A percentile compares a stretch with the other conserved stretches of the same genome.
phyloP scores from a whole-genome alignment of 2,888 invertebrate genomes.

The Scelioninae gen. 1 region DNA sequence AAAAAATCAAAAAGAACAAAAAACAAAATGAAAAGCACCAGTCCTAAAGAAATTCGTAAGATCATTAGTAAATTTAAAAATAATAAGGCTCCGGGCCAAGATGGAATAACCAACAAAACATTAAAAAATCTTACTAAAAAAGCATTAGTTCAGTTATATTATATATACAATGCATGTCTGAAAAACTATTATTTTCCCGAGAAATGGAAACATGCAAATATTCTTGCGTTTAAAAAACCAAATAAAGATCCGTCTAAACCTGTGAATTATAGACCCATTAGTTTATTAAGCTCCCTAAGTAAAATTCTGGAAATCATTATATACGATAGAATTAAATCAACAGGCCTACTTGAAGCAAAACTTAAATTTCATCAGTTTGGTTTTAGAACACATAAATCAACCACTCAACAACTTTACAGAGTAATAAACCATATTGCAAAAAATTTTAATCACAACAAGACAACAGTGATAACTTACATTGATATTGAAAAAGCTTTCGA shows the following conservation, averaged over 20 bases:
- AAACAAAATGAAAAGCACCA: not conserved
- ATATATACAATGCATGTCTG: slow-evolving; percentile 29
- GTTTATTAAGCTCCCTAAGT: slow-evolving; percentile 53
- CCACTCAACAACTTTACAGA: too few species aligned
- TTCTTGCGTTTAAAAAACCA: slow-evolving; percentile 34
- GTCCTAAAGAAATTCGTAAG: slow-evolving; percentile 12
- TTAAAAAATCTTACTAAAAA: slow-evolving; percentile 57
- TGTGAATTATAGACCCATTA: slow-evolving; percentile 42
- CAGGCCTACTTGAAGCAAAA: too few species aligned
- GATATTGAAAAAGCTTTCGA: too few species aligned
- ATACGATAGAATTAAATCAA: not conserved
- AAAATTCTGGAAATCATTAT: slow-evolving; percentile 68
- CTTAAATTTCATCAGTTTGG: too few species aligned
- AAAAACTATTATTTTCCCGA: slow-evolving; percentile 17
- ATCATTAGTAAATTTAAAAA: slow-evolving; percentile 9
- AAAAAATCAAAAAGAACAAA: not conserved
- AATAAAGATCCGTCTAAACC: slow-evolving; percentile 20
- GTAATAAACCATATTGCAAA: too few species aligned
- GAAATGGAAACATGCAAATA: not conserved
- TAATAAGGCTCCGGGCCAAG: slow-evolving; percentile 26
- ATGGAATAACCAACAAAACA: slow-evolving; percentile 27
- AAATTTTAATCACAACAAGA: too few species aligned
- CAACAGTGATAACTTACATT: too few species aligned
- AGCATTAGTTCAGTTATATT: slow-evolving; percentile 25
- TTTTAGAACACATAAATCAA: too few species aligned